Conservation (phyloP, 2,888 invertebrate species). For the Neoscelio sp. region DNA sequence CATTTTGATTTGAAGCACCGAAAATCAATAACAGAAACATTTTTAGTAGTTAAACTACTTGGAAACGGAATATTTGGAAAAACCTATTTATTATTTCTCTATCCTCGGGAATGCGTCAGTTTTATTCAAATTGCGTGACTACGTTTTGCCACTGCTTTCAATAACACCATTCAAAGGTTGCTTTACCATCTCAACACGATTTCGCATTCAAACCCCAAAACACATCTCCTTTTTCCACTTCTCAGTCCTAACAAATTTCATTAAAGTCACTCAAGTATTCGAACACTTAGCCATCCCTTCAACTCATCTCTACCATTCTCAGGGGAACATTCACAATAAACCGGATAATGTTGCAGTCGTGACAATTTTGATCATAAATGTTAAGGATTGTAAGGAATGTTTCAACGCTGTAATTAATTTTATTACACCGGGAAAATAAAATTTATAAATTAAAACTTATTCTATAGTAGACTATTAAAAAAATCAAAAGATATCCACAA, state of each 20-base stretch:
- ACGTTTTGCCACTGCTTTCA: neutral
- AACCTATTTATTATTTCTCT: neutral
- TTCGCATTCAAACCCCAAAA: conserved; percentile 42
- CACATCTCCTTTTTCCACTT: conserved; percentile 28
- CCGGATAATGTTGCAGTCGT: neutral
- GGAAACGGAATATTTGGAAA: too few species aligned
- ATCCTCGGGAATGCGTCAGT: conserved; percentile 2
- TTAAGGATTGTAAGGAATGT: neutral
- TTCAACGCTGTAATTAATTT: too few species aligned
- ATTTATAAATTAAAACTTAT: too few species aligned
- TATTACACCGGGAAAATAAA: too few species aligned
- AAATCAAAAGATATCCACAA: too few species aligned
- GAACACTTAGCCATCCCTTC: conserved; percentile 21
- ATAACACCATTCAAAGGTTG: conserved; percentile 24
- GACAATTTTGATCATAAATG: neutral
- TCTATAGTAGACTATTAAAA: too few species aligned
- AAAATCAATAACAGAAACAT: too few species aligned
- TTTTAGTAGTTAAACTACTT: neutral
- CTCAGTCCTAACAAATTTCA: conserved; percentile 30
- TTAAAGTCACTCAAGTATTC: conserved; percentile 31
- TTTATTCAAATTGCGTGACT: conserved; percentile 24
- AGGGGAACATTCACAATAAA: conserved; percentile 3
- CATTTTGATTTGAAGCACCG: too few species aligned
- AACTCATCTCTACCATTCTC: neutral
- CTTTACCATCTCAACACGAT: conserved; percentile 19